Base-by-base conservation (phyloP, 2,888 invertebrate genomes). In the Druceiella hillmani region DNA sequence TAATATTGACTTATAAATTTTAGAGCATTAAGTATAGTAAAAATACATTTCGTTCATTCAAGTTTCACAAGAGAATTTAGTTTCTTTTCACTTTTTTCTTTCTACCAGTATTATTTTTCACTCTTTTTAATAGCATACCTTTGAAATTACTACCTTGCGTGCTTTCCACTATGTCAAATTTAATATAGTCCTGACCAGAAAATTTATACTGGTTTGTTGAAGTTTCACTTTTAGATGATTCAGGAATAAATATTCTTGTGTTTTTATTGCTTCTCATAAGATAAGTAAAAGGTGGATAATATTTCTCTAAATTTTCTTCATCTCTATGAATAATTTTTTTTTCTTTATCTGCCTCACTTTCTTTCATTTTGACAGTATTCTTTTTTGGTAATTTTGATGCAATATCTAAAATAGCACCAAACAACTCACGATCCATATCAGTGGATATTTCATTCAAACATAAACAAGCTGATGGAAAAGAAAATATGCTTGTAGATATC, bases 91-190 rank as follows among this genome's bases (percentile, higher is more conserved):
- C 37, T 13, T 40, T 44, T 16, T 38, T 43, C 9, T 48, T 49
- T 50, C 70, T 65, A 32, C 69, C 63, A 26, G 62, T 58, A 57
- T 71, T 70, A 46, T 58, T 67, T 16, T 58, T 48, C 46, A 69
- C 59, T 53, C 54, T 61, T 43, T 71, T 69, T 2, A 72, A 44
- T 33, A 64, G 52, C 64, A 71, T 66, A 49, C 58, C 64, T 59
- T 55, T 64, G 32, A 59, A 70, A 11, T 22, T 57, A 59, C 7
- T 45, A 53, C n/a, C 55, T 45, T 12, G 33, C 16, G 12, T 46
- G 46, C 34, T 53, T 48, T 25, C 28, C 33, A n/a, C 40, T 20
- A 38, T 55, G 22, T 58, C 46, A 38, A 67, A 51, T 47, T 61
- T 49, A 38, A 68, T 64, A 22, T 60, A 65, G 36, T 67, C 56